phyloP scores from a whole-genome alignment of 2,797 vertebrate species.

The Muraenolepis orangiensis region DNA sequence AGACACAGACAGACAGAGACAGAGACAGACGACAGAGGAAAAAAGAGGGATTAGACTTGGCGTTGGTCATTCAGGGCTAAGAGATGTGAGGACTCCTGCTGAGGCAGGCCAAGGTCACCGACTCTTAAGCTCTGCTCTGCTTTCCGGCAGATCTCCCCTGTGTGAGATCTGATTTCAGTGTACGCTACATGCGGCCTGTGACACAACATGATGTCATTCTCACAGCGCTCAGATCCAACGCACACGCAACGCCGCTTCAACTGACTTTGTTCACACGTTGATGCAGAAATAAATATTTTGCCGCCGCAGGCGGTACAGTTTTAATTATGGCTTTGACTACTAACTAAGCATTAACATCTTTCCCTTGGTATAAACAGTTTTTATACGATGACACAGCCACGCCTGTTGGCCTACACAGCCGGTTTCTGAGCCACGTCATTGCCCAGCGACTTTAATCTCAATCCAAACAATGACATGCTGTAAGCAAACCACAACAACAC shows the following conservation, averaged over 20 bases:
- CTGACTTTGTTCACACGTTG: conserved; percentile 2
- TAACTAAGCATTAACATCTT: neutral
- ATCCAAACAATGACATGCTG: neutral
- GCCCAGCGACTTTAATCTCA: neutral
- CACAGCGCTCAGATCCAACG: conserved; percentile 27
- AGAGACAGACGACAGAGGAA: no score
- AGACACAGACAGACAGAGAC: no score
- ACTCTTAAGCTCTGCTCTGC: conserved; percentile 42
- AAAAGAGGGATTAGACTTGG: no score
- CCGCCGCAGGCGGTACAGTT: neutral
- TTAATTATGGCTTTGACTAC: neutral
- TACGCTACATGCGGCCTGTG: conserved; percentile 41
- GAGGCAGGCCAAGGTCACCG: conserved; percentile 54
- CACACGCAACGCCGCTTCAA: conserved; percentile 6
- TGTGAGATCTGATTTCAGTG: conserved; percentile 57
- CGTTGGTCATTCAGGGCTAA: conserved; percentile 59
- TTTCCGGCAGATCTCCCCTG: conserved; percentile 46
- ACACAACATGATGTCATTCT: conserved; percentile 34
- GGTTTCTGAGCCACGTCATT: neutral
- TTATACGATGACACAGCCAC: neutral
- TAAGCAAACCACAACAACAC: neutral
- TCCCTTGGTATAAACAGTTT: neutral
- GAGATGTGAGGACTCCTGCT: conserved; percentile 63
- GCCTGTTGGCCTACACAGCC: no score
- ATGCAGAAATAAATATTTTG: neutral